These are phyloP conservation scores for Magallana gigas DNA, from an alignment of 1,140 invertebrate genomes.

Conservation along the genomic window DNA sequence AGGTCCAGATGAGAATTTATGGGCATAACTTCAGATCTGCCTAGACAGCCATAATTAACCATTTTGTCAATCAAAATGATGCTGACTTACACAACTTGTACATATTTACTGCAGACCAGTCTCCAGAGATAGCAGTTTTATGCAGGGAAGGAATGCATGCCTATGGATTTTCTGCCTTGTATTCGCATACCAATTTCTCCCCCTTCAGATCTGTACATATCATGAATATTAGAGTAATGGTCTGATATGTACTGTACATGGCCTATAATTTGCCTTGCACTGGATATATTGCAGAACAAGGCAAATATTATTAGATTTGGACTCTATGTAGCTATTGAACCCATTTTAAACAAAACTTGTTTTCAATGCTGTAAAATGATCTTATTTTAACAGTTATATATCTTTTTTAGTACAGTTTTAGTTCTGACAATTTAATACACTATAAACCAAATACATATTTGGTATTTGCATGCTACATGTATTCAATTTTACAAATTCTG, in stretches of 20 bases:
- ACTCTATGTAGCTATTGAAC: too few species aligned
- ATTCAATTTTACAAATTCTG: too few species aligned
- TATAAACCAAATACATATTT: too few species aligned
- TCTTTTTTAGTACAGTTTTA: too few species aligned
- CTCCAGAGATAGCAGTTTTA: conserved; percentile 2
- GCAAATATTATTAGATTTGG: too few species aligned
- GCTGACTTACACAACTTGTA: conserved; percentile 20
- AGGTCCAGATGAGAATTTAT: conserved; percentile 22
- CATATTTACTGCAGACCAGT: conserved; percentile 33
- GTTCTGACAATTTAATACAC: too few species aligned
- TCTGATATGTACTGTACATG: not conserved
- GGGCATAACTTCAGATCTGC: conserved; percentile 32
- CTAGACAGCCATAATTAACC: conserved; percentile 31
- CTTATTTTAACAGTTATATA: too few species aligned
- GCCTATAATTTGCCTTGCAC: too few species aligned
- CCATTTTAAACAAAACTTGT: too few species aligned
- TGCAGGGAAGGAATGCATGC: conserved; percentile 17
- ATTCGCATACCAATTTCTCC: not conserved
- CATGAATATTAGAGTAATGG: conserved; percentile 15
- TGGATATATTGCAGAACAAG: too few species aligned
- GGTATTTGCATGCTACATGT: too few species aligned
- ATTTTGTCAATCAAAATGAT: conserved; percentile 35
- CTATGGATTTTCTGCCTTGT: conserved; percentile 12
- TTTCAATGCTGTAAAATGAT: too few species aligned
- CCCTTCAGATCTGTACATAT: not conserved